Base-by-base conservation (phyloP, 2,113 vertebrate genomes). In the Anguilla japonica region DNA sequence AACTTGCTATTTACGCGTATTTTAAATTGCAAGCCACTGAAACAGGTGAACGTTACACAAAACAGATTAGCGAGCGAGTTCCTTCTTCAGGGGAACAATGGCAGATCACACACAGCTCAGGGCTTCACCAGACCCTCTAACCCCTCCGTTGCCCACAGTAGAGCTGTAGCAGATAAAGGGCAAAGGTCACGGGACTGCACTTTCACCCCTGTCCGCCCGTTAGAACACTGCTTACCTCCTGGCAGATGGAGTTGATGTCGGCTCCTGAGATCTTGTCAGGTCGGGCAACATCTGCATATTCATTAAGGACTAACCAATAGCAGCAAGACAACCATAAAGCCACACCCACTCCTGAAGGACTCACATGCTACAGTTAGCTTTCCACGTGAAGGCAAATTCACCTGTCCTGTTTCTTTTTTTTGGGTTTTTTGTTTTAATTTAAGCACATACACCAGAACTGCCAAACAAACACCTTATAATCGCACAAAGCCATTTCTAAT, bases 261-360 rank as follows among this genome's bases (percentile, higher is more conserved):
- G 98, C 98, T 79, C 97, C 98, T 0, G 98, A 98, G 89, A 99
- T 97, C 94, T 98, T 98, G 93, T 99, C 98, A 5, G 98, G 98
- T 71, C 98, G 93, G 0, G 98, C 98, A 78, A 99, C 98, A 87
- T 98, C 98, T 99, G 86, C 5, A 60, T 71, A 71, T 15, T 0
- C 57, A 91, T 97, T 91, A 97, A 97, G 95, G 94, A 91, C 67
- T 41, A 79, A 78, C 39, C 82, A 67, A 83, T 46, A 83, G n/a
- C 18, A 85, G 34, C 71, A 75, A 26, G 9, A 6, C 71, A n/a
- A 75, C 63, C 3, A 3, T 0, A 0, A 34, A n/a, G 26, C 26
- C 71, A 75, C n/a, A 14, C 29, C 46, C 13, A 85, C 41, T 56
- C 67, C 18, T 1, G 7, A n/a, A 34, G n/a, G 0, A 13, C 18